Conservation (phyloP, 2,888 invertebrate species). For the Ctenicera cuprea region DNA sequence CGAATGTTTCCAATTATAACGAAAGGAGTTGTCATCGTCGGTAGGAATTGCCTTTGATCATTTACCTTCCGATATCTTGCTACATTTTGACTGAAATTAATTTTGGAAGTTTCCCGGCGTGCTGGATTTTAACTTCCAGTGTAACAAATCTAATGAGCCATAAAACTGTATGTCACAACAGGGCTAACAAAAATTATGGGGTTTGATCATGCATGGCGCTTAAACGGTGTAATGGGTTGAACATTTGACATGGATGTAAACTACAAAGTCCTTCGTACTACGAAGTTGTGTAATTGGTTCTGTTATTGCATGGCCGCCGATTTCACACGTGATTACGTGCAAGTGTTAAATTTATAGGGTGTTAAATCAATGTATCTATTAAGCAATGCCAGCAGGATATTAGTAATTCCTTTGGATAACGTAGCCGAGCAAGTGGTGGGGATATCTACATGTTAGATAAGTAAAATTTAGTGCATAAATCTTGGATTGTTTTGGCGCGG, state of each 20-base stretch:
- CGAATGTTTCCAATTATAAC: background rate
- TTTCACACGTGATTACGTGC: constrained; percentile 43
- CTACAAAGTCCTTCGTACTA: constrained; percentile 16
- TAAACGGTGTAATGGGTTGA: constrained; percentile 5
- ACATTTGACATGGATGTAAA: constrained; percentile 27
- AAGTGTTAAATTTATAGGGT: constrained; percentile 40
- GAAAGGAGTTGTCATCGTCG: background rate
- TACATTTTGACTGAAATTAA: background rate
- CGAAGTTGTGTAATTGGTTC: constrained; percentile 36
- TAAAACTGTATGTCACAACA: constrained; percentile 30
- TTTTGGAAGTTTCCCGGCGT: background rate
- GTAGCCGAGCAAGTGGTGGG: background rate
- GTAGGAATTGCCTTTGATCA: too few species aligned
- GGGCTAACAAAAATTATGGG: constrained; percentile 25
- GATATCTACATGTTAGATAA: background rate
- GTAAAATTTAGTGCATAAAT: constrained; percentile 35
- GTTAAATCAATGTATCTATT: constrained; percentile 43
- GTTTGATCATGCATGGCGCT: constrained; percentile 26
- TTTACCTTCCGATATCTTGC: too few species aligned
- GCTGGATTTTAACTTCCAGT: background rate
- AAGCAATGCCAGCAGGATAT: constrained; percentile 36
- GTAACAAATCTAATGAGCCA: constrained; percentile 23
- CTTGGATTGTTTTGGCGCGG: constrained; percentile 27
- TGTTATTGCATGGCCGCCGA: constrained; percentile 34
- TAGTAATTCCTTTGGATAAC: constrained; percentile 21